A percentile compares a stretch with the other conserved stretches of the same genome.
phyloP scores from a whole-genome alignment of 2,888 invertebrate genomes.

The Abscondita cerata region DNA sequence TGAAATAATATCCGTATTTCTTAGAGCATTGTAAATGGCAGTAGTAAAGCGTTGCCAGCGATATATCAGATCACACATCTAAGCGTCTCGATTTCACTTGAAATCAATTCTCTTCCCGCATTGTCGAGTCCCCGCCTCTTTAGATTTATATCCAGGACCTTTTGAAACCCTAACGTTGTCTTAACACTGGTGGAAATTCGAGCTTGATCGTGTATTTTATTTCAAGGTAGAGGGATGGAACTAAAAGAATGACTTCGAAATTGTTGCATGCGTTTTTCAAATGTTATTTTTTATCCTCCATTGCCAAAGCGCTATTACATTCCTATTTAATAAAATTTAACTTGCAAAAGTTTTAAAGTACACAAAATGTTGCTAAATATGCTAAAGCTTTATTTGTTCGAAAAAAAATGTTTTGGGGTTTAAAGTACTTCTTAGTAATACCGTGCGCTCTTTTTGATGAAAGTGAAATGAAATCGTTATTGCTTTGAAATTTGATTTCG shows the following conservation, averaged over 20 bases:
- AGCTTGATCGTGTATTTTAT: conserved; percentile 39
- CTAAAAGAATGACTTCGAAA: background rate
- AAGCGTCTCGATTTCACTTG: conserved; percentile 52
- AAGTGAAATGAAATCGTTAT: conserved; percentile 5
- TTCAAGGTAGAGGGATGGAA: conserved; percentile 13
- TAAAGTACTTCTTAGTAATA: no score
- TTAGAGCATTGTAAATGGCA: conserved; percentile 36
- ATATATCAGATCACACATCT: conserved; percentile 54
- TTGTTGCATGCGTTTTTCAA: no score
- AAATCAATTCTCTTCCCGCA: conserved; percentile 53
- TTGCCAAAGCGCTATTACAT: no score
- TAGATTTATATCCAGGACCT: conserved; percentile 53
- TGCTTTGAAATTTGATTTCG: conserved; percentile 7
- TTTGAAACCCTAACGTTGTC: conserved; percentile 53
- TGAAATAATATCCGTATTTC: conserved; percentile 36
- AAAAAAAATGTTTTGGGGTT: no score
- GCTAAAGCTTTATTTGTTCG: no score
- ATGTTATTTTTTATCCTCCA: no score
- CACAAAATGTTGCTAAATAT: no score
- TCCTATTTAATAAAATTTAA: no score
- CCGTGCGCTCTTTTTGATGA: background rate
- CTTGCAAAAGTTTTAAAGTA: no score
- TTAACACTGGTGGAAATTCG: conserved; percentile 51
- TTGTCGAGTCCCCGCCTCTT: conserved; percentile 48
- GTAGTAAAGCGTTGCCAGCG: conserved; percentile 39